Evolutionary conservation across 2,888 invertebrate genomes (phyloP).

Genomic region (Exephanes ischioxanthus): DNA sequence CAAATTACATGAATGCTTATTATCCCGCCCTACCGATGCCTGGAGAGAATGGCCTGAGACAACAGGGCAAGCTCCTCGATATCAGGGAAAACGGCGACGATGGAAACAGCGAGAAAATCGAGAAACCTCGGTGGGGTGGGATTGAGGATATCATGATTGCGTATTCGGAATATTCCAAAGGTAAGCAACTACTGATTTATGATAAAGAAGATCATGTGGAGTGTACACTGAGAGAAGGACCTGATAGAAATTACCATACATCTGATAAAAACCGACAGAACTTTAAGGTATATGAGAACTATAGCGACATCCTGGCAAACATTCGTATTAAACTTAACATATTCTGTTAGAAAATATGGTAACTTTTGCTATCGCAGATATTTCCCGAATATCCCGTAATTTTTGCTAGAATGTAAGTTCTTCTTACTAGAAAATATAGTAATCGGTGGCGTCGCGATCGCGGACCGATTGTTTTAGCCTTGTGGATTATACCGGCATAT

Average conservation of each 20-base stretch:
- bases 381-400: too few species aligned
- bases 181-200: slow-evolving; percentile 69
- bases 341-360: too few species aligned
- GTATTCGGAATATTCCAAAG: slow-evolving; percentile 82
- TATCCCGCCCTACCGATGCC: slow-evolving; percentile 77
- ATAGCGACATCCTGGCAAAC: too few species aligned
- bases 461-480: too few species aligned
- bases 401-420: too few species aligned
- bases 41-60: slow-evolving; percentile 81
- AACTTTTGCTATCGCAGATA: too few species aligned
- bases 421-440: too few species aligned
- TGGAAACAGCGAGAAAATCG: slow-evolving; percentile 68
- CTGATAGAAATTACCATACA: background rate
- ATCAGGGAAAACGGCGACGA: slow-evolving; percentile 73
- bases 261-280: background rate
- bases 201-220: background rate
- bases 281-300: too few species aligned
- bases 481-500: too few species aligned
- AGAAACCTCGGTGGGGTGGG: slow-evolving; percentile 81
- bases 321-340: too few species aligned
- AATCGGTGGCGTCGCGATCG: too few species aligned
- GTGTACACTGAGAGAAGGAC: too few species aligned
- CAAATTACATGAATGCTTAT: slow-evolving; percentile 77
- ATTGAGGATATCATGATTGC: slow-evolving; percentile 82
- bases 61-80: slow-evolving; percentile 77